Percentiles rank a stretch among this genome's conserved stretches.
Conservation (phyloP, 2,888 invertebrate species). For the Priocnemis perturbator region DNA sequence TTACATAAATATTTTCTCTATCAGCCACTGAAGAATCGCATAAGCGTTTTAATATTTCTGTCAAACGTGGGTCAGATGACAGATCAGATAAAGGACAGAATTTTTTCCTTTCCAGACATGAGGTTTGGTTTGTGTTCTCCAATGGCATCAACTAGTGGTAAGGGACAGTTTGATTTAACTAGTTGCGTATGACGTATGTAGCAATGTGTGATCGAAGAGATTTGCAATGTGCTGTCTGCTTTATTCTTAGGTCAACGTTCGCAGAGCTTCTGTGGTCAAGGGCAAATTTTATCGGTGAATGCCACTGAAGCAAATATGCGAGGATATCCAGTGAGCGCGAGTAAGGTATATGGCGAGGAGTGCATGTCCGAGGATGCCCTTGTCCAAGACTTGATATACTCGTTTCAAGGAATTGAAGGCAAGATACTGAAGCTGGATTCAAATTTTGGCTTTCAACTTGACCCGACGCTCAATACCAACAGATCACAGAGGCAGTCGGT, state of each 20-base stretch:
- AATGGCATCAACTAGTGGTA: constrained; percentile 68
- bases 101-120: constrained; percentile 66
- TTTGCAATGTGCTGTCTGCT: neutral
- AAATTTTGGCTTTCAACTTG: constrained; percentile 80
- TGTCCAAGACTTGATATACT: constrained; percentile 88
- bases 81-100: constrained; percentile 61
- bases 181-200: neutral
- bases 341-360: constrained; percentile 66
- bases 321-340: constrained; percentile 48
- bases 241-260: constrained; percentile 57
- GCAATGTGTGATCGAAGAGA: neutral
- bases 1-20: constrained; percentile 23
- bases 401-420: constrained; percentile 92
- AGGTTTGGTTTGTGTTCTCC: constrained; percentile 62
- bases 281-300: constrained; percentile 63
- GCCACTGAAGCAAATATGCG: constrained; percentile 54
- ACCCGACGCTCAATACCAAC: constrained; percentile 77
- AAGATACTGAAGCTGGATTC: constrained; percentile 83
- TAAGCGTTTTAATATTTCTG: constrained; percentile 65
- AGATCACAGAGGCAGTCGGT: constrained; percentile 80
- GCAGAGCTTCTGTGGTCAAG: constrained; percentile 57
- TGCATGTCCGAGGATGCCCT: constrained; percentile 76
- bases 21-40: constrained; percentile 66
- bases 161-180: constrained; percentile 20
- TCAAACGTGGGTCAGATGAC: constrained; percentile 61